phyloP scores from a whole-genome alignment of 2,888 invertebrate species.

The Chrysodeixis includens region DNA sequence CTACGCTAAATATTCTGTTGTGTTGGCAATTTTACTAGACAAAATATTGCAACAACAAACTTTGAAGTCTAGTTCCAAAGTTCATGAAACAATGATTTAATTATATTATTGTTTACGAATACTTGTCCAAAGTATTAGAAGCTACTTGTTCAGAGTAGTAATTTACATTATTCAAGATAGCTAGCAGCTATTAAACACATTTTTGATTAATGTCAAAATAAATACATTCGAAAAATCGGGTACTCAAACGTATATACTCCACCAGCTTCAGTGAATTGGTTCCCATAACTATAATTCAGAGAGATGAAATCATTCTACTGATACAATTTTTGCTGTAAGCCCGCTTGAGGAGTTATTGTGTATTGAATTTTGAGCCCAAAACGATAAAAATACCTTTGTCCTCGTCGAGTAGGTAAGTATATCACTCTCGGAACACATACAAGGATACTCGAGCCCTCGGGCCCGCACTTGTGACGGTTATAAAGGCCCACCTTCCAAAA shows the following conservation, averaged over 20 bases:
- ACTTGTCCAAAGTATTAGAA: too few species aligned
- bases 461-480: not conserved
- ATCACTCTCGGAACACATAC: conserved; percentile 4
- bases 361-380: conserved; percentile 7
- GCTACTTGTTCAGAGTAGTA: too few species aligned
- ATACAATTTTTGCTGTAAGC: conserved; percentile 3
- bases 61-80: not conserved
- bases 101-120: too few species aligned
- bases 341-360: conserved; percentile 5
- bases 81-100: too few species aligned
- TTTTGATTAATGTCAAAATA: too few species aligned
- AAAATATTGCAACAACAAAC: not conserved
- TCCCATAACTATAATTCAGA: not conserved
- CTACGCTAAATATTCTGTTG: not conserved
- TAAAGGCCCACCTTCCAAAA: not conserved
- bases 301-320: not conserved
- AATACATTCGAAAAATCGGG: too few species aligned
- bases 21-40: not conserved
- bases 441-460: conserved; percentile 4
- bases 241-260: not conserved
- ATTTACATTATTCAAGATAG: too few species aligned
- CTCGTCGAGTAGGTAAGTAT: conserved; percentile 4
- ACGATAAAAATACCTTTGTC: conserved; percentile 6
- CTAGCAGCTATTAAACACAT: too few species aligned
- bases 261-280: not conserved